Conservation (phyloP, 2,888 invertebrate species). For the Watsonalla cultraria region DNA sequence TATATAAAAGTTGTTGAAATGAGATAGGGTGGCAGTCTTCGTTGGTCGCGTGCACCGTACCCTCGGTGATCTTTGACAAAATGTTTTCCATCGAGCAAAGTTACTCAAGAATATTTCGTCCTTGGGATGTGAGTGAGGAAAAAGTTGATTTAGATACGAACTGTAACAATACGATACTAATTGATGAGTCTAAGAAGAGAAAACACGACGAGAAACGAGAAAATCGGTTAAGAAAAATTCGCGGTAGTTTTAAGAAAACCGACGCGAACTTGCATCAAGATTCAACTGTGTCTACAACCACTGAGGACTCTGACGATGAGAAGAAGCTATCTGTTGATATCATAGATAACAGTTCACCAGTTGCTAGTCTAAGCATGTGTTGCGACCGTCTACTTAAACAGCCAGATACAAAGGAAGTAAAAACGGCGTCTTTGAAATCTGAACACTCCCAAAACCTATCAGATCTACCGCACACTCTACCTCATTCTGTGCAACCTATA, state of each 20-base stretch:
- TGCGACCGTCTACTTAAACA: slow-evolving; percentile 60
- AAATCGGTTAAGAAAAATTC: slow-evolving; percentile 65
- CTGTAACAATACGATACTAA: slow-evolving; percentile 28
- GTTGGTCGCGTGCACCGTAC: slow-evolving; percentile 49
- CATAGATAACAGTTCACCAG: slow-evolving; percentile 44
- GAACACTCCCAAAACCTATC: slow-evolving; percentile 11
- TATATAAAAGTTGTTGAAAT: slow-evolving; percentile 75
- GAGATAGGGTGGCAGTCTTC: slow-evolving; percentile 67
- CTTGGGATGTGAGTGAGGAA: slow-evolving; percentile 78
- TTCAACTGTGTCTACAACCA: slow-evolving; percentile 78
- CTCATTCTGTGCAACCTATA: slow-evolving; percentile 20
- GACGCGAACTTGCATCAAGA: slow-evolving; percentile 68
- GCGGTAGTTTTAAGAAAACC: slow-evolving; percentile 58
- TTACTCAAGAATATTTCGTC: slow-evolving; percentile 79
- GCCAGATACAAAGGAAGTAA: slow-evolving; percentile 30
- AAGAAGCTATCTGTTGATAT: slow-evolving; percentile 15
- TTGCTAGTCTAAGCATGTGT: slow-evolving; percentile 55
- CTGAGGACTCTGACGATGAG: slow-evolving; percentile 46
- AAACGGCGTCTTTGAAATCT: slow-evolving; percentile 14
- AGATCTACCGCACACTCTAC: slow-evolving; percentile 12
- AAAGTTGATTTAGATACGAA: slow-evolving; percentile 19
- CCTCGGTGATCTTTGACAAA: slow-evolving; percentile 26
- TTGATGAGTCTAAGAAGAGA: slow-evolving; percentile 38
- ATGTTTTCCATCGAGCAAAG: slow-evolving; percentile 62
- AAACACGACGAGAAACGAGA: slow-evolving; percentile 53